Evolutionary conservation across 2,797 vertebrate genomes (phyloP).

Genomic region (Pithecia hirsuta): DNA sequence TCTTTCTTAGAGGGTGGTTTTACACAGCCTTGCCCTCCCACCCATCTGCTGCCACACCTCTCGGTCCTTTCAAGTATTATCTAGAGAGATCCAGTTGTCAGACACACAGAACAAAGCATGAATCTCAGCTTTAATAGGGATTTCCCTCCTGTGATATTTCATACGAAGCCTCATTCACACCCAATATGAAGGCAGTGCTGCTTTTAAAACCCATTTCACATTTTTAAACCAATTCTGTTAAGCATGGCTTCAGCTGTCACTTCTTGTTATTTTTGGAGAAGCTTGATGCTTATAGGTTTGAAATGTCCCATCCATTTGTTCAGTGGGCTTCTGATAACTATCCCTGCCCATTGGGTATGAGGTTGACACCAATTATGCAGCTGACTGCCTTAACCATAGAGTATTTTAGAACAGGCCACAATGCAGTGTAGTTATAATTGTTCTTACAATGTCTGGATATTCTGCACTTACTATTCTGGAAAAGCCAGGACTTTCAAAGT

Average conservation of each 20-base stretch:
- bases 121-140: background rate
- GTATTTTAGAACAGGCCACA: constrained; percentile 48
- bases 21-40: constrained; percentile 22
- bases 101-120: constrained; percentile 30
- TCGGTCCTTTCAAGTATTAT: constrained; percentile 40
- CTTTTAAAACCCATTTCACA: constrained; percentile 76
- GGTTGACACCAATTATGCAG: constrained; percentile 68
- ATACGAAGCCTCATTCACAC: constrained; percentile 68
- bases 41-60: background rate
- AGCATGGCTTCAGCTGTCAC: constrained; percentile 69
- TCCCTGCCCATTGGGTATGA: constrained; percentile 62
- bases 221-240: constrained; percentile 72
- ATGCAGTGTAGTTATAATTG: constrained; percentile 38
- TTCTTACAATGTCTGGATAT: background rate
- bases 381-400: constrained; percentile 55
- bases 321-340: constrained; percentile 76
- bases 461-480: constrained; percentile 1
- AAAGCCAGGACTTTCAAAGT: constrained; percentile 58
- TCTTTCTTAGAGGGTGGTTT: constrained; percentile 37
- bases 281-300: constrained; percentile 52
- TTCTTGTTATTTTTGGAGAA: constrained; percentile 71
- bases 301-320: constrained; percentile 75
- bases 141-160: constrained; percentile 4
- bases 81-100: constrained; percentile 15
- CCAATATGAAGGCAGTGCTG: constrained; percentile 6